Evolutionary conservation across 2,797 vertebrate species (phyloP), one percentile per base, ranked within the genome.

Genomic region (Phrynocephalus forsythii): DNA sequence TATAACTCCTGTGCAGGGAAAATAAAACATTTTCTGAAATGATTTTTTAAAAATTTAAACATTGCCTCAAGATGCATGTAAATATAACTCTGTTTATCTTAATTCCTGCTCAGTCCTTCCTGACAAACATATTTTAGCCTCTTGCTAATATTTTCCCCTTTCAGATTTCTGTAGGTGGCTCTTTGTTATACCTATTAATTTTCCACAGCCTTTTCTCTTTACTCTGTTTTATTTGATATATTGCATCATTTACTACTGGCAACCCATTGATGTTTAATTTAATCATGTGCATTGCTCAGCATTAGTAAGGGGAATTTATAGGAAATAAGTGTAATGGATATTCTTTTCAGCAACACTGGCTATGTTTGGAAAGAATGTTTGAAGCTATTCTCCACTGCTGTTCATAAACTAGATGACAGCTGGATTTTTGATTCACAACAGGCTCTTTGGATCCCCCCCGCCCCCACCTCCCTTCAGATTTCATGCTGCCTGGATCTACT

Each of bases 151-250:
- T 93, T 95, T 93, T 94, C 93, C 82, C 7, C 93, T 82, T 6
- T n/a, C 76, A 93, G n/a, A 15, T 52, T 89, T 79, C 44, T 30
- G 26, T 85, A 88, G 66, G n/a, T 87, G 91, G n/a, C 63, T 91
- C 80, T 94, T 93, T 94, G 88, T 6, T 26, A 91, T 33, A 86
- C 83, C 84, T 90, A 95, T 95, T 95, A 94, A 93, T 94, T 95
- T 94, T 84, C 83, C 94, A 85, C 56, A 67, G 52, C 87, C 82
- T 90, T 91, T 91, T 92, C 88, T 1, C 79, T 95, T 93, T 88
- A 63, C 33, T 77, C 5, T 92, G 86, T 93, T 93, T 96, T 92
- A 93, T 91, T 86, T 82, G 89, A 89, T 76, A 0, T 18, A 82
- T 44, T 91, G 71, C 79, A 86, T 95, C 94, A 90, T 94, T 95